phyloP scores from a whole-genome alignment of 2,888 invertebrate genomes.

The Lutraria lutraria region DNA sequence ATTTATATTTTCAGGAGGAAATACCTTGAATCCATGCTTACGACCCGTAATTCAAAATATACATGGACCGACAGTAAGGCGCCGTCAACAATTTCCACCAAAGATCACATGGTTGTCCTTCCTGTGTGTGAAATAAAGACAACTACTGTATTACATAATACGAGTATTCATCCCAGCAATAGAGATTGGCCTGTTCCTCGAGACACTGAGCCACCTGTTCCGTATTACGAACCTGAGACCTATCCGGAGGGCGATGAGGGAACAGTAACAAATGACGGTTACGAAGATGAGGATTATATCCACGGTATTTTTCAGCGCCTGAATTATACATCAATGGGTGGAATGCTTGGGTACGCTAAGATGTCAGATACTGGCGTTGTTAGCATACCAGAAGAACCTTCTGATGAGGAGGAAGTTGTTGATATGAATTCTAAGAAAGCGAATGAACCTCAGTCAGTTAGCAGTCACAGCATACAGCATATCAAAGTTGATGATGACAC shows the following conservation, averaged over 20 bases:
- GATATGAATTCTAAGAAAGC: background rate
- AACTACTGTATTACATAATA: background rate
- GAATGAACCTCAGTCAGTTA: background rate
- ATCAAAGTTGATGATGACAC: background rate
- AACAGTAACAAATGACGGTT: background rate
- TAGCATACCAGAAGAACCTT: background rate
- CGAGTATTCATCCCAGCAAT: background rate
- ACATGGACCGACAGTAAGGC: background rate
- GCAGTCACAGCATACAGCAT: background rate
- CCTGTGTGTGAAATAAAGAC: background rate
- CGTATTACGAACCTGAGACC: background rate
- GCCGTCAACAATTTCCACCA: background rate
- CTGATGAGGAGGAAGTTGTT: background rate
- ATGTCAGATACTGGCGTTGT: background rate
- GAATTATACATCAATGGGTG: background rate
- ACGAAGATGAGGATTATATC: background rate
- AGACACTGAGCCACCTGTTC: background rate
- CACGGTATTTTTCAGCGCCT: conserved; percentile 2
- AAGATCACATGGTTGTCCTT: background rate
- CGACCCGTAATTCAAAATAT: background rate
- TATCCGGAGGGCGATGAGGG: background rate
- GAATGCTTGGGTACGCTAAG: background rate
- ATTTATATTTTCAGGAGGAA: background rate
- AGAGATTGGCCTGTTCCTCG: background rate
- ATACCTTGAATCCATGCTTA: background rate